Base-by-base conservation (phyloP, 2,113 vertebrate species). In the Suncus etruscus region DNA sequence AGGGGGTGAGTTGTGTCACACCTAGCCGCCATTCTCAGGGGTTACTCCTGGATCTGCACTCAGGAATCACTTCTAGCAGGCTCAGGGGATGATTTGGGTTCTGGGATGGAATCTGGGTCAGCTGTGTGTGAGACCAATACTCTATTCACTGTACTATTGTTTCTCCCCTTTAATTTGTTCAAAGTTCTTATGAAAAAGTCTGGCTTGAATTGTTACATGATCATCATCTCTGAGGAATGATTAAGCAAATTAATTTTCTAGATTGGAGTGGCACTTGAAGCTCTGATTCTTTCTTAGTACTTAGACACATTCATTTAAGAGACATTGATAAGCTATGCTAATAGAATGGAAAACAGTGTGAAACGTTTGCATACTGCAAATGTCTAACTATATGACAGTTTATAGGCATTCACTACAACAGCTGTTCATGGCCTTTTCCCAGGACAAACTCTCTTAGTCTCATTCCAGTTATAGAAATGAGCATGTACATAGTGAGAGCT, bases 371-470 rank as follows among this genome's bases (percentile, higher is more conserved):
- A 75, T 54, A 22, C 45, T 77, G 27, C 58, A 84, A 79, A 90
- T 78, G 66, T 84, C 50, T 70, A 78, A 54, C 79, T 79, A 18
- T 83, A 50, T 84, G 74, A 69, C 73, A 70, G 79, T 86, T 86
- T 81, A 86, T 68, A 90, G 83, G 83, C 81, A 88, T 77, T 95
- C 83, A 92, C 76, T 45, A 32, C 73, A 86, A 86, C 89, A 95
- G 89, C 91, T 84, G 50, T 73, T 93, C 45, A 87, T 86, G 74
- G 74, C n/a, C 77, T 25, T 91, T 88, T 63, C 48, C 32, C 12
- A 81, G 89, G 74, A 89, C 77, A 90, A 79, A 83, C 63, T 89
- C 61, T 77, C 20, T 31, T 72, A 90, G 63, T 29, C 18, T 90
- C 75, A 47, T 79, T 90, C 70, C 63, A 50, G n/a, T 50, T 93